A percentile compares a stretch with the other conserved stretches of the same genome.
phyloP scores from a whole-genome alignment of 2,113 vertebrate species.

The Crotophaga sulcirostris region DNA sequence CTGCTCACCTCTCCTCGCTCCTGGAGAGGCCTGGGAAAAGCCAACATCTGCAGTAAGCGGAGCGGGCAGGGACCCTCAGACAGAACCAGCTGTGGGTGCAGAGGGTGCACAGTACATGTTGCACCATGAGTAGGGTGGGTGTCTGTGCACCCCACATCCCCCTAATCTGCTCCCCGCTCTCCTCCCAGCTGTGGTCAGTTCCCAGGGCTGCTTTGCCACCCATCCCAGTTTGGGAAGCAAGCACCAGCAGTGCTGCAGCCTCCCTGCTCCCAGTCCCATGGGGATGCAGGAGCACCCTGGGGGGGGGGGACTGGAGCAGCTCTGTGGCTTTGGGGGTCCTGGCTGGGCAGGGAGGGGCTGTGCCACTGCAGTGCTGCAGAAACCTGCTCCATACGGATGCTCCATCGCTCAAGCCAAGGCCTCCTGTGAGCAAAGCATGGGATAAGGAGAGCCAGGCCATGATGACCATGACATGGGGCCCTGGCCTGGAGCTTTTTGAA shows the following conservation, averaged over 20 bases:
- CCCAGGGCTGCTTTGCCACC: background rate
- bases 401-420: background rate
- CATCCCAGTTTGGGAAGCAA: background rate
- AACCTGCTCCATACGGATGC: background rate
- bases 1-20: background rate
- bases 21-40: background rate
- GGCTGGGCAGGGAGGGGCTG: background rate
- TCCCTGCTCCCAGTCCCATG: background rate
- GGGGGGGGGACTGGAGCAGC: background rate
- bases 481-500: background rate
- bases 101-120: fast-evolving
- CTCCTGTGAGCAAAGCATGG: fast-evolving
- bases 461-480: fast-evolving
- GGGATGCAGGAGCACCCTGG: background rate
- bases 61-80: background rate
- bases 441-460: background rate
- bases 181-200: fast-evolving
- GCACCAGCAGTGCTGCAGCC: background rate
- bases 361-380: background rate
- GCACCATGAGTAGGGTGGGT: background rate
- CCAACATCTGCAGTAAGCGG: background rate
- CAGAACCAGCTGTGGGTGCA: background rate
- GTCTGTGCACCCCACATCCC: background rate
- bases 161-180: background rate
- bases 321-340: background rate